Conservation (phyloP, 2,113 vertebrate genomes). For the Oryzias curvinotus region DNA sequence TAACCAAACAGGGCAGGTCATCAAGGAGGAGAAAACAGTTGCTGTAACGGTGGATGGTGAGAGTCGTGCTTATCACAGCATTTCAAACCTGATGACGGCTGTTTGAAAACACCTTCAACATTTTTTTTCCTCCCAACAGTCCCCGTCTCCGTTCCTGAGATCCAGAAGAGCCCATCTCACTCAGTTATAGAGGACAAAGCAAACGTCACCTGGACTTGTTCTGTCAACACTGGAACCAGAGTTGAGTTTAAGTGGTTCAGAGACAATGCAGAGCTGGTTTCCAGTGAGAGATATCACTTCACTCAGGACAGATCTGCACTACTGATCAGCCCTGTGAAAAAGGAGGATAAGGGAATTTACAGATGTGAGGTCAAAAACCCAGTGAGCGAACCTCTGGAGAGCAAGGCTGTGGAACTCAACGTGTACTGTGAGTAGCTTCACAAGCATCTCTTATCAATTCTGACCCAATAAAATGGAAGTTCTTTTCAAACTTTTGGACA, state of each 20-base stretch:
- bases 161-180: conserved; percentile 59
- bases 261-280: conserved; percentile 42
- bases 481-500: too few relatives aligned
- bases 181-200: conserved; percentile 75
- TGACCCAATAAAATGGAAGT: too few relatives aligned
- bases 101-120: neutral
- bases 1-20: conserved; percentile 31
- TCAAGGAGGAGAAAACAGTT: conserved; percentile 60
- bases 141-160: conserved; percentile 69
- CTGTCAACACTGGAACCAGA: conserved; percentile 70
- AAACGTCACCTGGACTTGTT: conserved; percentile 76
- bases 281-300: conserved; percentile 61
- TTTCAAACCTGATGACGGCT: neutral
- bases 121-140: conserved; percentile 42
- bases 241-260: conserved; percentile 74
- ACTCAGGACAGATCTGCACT: conserved; percentile 59
- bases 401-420: conserved; percentile 58
- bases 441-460: neutral
- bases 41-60: conserved; percentile 75
- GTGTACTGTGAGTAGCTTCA: conserved; percentile 77
- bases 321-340: conserved; percentile 72
- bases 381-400: conserved; percentile 54
- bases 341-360: conserved; percentile 77
- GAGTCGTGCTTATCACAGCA: conserved; percentile 17
- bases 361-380: conserved; percentile 70